These are phyloP conservation scores for Elephas maximus DNA, from an alignment of 2,113 vertebrate genomes.

Conservation along the genomic window DNA sequence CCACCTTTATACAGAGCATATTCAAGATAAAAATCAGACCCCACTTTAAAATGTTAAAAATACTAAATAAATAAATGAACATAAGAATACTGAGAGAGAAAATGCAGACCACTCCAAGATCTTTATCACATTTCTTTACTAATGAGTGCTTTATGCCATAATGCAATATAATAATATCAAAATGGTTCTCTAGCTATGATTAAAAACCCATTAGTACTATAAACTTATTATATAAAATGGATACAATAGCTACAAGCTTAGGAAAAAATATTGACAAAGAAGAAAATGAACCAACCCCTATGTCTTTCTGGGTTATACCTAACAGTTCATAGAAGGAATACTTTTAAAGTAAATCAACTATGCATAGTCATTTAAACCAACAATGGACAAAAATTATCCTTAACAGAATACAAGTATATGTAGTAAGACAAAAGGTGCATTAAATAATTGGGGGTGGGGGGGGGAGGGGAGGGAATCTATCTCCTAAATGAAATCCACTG, in stretches of 20 bases:
- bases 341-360: conserved; percentile 29
- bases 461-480: not conserved
- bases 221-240: conserved; percentile 49
- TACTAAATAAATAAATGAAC: conserved; percentile 34
- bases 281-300: not conserved
- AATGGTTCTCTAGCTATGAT: not conserved
- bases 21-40: conserved; percentile 52
- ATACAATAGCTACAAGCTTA: conserved; percentile 16
- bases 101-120: not conserved
- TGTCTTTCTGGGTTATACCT: conserved; percentile 32
- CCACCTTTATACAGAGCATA: conserved; percentile 84
- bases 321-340: conserved; percentile 14
- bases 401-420: conserved; percentile 21
- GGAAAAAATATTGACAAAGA: not conserved
- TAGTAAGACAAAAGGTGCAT: not conserved
- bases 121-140: conserved; percentile 65
- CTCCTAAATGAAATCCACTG: not conserved
- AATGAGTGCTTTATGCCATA: conserved; percentile 53
- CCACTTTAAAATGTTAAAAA: conserved; percentile 57
- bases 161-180: conserved; percentile 41
- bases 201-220: conserved; percentile 48
- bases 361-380: conserved; percentile 51
- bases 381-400: not conserved
- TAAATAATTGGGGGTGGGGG: not conserved
- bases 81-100: conserved; percentile 49